phyloP scores from a whole-genome alignment of 2,113 vertebrate species.

The Oceanodroma tethys region DNA sequence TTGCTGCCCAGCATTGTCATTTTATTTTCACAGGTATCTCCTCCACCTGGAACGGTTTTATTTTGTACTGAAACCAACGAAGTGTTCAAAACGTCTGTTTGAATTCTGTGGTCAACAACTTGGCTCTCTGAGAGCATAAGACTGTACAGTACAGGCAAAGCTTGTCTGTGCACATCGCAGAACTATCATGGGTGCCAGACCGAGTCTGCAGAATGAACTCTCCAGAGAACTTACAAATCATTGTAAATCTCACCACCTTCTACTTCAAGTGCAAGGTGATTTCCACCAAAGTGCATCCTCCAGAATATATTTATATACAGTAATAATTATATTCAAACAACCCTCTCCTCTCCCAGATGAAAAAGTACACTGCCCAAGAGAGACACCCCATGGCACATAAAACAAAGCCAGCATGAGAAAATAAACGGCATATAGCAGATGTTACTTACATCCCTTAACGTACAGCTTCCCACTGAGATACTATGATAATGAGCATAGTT shows the following conservation, averaged over 20 bases:
- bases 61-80: neutral
- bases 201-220: neutral
- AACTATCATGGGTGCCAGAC: neutral
- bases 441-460: neutral
- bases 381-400: neutral
- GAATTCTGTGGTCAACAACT: neutral
- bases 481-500: neutral
- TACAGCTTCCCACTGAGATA: neutral
- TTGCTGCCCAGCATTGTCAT: neutral
- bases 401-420: neutral
- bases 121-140: neutral
- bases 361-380: neutral
- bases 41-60: neutral
- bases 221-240: neutral
- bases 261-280: neutral
- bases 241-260: neutral
- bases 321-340: neutral
- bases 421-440: neutral
- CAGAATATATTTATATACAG: neutral
- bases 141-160: neutral
- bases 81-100: neutral
- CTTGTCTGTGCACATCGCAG: neutral
- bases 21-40: slow-evolving; percentile 38
- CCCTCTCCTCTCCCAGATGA: neutral
- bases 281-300: neutral